These are phyloP conservation scores for Meloe dianella DNA, from an alignment of 2,888 invertebrate species.

Conservation along the genomic window DNA sequence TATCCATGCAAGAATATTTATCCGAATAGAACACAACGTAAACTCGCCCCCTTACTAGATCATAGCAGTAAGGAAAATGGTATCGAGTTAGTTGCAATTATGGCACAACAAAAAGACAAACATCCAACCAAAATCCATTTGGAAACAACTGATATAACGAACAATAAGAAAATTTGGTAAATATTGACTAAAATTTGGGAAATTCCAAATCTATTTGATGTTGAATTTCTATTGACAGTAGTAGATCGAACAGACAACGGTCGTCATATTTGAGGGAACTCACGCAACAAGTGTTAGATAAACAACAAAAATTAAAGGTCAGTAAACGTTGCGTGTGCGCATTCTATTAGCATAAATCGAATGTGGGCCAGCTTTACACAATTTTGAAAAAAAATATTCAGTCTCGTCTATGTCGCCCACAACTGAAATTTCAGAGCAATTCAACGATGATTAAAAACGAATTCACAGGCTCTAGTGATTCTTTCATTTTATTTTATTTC, in stretches of 20 bases:
- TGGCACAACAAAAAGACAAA: constrained; percentile 69
- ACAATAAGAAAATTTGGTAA: constrained; percentile 61
- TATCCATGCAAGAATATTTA: constrained; percentile 39
- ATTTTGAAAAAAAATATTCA: background rate
- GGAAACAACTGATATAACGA: constrained; percentile 64
- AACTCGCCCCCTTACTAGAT: constrained; percentile 52
- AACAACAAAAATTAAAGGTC: constrained; percentile 59
- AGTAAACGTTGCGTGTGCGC: background rate
- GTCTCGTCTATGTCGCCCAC: background rate
- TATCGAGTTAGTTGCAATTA: constrained; percentile 76
- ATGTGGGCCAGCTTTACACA: background rate
- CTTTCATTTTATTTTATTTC: no score
- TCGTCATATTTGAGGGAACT: constrained; percentile 62
- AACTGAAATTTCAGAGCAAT: no score
- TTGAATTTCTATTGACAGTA: background rate
- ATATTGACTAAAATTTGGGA: constrained; percentile 39
- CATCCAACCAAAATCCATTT: constrained; percentile 64
- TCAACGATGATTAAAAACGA: no score
- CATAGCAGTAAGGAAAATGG: constrained; percentile 60
- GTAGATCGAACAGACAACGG: constrained; percentile 45
- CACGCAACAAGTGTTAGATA: constrained; percentile 62
- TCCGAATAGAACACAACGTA: constrained; percentile 39
- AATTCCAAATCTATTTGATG: background rate
- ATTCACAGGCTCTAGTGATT: no score
- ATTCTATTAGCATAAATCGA: background rate